Base-by-base conservation (phyloP, 2,888 invertebrate species). In the Parnassius apollo region DNA sequence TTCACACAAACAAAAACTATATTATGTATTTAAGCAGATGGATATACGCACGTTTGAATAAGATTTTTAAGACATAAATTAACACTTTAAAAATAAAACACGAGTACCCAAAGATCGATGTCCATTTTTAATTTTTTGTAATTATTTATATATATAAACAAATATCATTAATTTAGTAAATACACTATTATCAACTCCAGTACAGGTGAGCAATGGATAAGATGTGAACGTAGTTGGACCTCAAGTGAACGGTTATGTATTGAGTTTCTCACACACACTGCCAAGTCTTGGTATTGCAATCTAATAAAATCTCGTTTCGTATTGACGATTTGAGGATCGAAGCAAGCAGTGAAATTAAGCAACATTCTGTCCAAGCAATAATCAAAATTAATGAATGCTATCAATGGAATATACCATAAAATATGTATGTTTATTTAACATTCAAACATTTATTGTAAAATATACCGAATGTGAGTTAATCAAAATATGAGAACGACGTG, bases 161-260 rank as follows among this genome's bases (percentile, higher is more conserved):
- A 12, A 11, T 46, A 46, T 46, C 3, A 12, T 46, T 11, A 3
- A 46, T 8, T 12, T 11, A 46, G 1, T 11, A 46, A 46, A 11
- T 4, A 11, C 2, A 46, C 46, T 1, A 46, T 2, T 0, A 46
- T 12, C 46, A 11, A n/a, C 2, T 46, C 0, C 46, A 11, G n/a
- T 11, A 12, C n/a, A 54, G 59, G 4, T 13, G 18, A 48, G 50
- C 42, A 42, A 7, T 22, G 25, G 44, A 2, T 45, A 56, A 51
- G 56, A 61, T 51, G 61, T 61, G 56, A 61, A 61, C 51, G 61
- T 42, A 61, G 61, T 42, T 49, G 18, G 2, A 13, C 53, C 48
- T 59, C 53, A 53, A 54, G 48, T 48, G 51, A 57, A 18, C 42
- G 50, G n/a, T n/a, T 44, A 50, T 50, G 46, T 11, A 12, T 56